phyloP scores from a whole-genome alignment of 1,140 invertebrate species.

The Drosophila prosaltans region DNA sequence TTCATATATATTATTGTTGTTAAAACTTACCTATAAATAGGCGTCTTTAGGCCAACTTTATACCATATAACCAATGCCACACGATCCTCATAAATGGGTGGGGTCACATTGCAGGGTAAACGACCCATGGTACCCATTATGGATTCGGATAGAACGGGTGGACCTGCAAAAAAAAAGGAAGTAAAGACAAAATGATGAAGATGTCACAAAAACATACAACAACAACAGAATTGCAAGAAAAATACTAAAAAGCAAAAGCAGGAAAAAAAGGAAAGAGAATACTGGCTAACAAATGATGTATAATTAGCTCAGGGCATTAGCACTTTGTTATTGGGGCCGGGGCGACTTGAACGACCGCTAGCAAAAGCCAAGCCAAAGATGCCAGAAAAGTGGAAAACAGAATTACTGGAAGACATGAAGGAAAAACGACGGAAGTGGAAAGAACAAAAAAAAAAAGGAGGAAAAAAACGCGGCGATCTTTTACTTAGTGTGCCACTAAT shows the following conservation, averaged over 20 bases:
- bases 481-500: conserved; percentile 74
- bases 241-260: background rate
- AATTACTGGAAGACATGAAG: conserved; percentile 6
- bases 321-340: conserved; percentile 68
- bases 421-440: conserved; percentile 20
- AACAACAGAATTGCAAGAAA: background rate
- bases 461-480: conserved; percentile 63
- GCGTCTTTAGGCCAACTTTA: conserved; percentile 89
- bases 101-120: conserved; percentile 91
- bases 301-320: conserved; percentile 78
- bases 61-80: conserved; percentile 94
- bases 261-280: conserved; percentile 26
- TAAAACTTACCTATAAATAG: conserved; percentile 91
- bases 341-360: conserved; percentile 36
- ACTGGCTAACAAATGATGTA: conserved; percentile 73
- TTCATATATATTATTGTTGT: background rate
- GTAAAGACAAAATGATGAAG: conserved; percentile 46
- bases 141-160: conserved; percentile 87
- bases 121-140: conserved; percentile 90
- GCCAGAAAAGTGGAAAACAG: conserved; percentile 13
- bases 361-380: conserved; percentile 30
- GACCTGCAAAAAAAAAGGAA: conserved; percentile 83
- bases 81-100: conserved; percentile 89
- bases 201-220: conserved; percentile 33
- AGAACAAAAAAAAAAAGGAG: conserved; percentile 16